Evolutionary conservation across 2,797 vertebrate genomes (phyloP), one percentile per base, ranked within the genome.

Genomic region (Xenopus petersii): DNA sequence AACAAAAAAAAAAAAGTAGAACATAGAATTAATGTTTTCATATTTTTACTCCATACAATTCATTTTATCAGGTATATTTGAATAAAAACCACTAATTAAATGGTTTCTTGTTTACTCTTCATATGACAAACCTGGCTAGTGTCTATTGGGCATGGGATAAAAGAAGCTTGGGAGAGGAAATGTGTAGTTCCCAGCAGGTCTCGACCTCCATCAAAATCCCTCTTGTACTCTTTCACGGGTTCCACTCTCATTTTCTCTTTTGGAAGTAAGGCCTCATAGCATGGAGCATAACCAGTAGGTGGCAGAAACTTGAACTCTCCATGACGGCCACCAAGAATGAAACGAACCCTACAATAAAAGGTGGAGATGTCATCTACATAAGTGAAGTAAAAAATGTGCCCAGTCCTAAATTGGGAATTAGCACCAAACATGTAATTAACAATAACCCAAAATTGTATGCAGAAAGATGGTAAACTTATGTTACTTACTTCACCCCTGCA

Each of bases 251-350:
- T 94, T 84, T 96, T 98, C 87, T 99, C 98, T 84, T 97, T 97
- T 0, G 97, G 97, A 81, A 98, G 91, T 81, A 99, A 89, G 12
- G 97, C 97, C 87, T 99, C 98, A 1, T 91, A 98, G 84, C 97
- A 99, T 3, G 97, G 96, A 10, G 93, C 96, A 54, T 99, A 99
- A 70, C 94, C 94, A 59, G 93, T 90, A 2, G 98, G 98, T 68
- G 98, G 98, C 74, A 99, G 89, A 87, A 98, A 99, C 87, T 98
- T 98, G 80, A 99, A 99, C 79, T 99, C 97, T n/a, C 98, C 98
- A 7, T 99, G 97, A 73, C 97, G 94, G 77, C 97, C 96, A 16
- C 98, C 98, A 87, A 99, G 83, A 82, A 99, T 88, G 83, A 98
- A 99, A 75, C 97, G 97, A 33, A 95, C 94, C 90, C 97, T 99